phyloP scores from a whole-genome alignment of 1,140 invertebrate genomes.

The Chionoecetes opilio region DNA sequence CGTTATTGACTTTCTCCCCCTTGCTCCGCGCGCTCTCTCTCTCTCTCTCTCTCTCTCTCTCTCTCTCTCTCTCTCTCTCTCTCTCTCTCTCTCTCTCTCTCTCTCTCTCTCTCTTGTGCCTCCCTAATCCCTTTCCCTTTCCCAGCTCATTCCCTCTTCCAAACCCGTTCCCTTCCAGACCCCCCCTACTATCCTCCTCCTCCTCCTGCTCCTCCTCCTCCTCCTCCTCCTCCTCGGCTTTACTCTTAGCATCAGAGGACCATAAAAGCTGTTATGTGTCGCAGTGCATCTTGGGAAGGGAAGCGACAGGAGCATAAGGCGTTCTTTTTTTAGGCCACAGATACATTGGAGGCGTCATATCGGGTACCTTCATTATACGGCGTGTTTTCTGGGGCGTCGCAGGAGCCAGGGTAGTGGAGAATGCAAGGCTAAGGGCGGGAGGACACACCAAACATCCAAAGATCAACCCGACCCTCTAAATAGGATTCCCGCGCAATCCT shows the following conservation, averaged over 20 bases:
- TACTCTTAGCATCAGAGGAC: slow-evolving; percentile 40
- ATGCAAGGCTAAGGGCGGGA: too few species aligned
- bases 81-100: background rate
- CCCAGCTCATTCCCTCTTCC: slow-evolving; percentile 15
- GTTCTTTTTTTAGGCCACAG: background rate
- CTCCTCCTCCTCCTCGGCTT: background rate
- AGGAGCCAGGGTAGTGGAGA: too few species aligned
- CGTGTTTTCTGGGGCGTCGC: background rate
- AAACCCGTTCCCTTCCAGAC: background rate
- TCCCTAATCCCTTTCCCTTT: background rate
- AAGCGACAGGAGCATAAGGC: background rate
- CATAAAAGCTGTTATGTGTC: slow-evolving; percentile 29
- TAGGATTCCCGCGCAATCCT: slow-evolving; percentile 68
- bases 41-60: background rate
- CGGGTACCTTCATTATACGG: background rate
- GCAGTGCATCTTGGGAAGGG: background rate
- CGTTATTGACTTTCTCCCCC: background rate
- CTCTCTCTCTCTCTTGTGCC: background rate
- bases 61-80: background rate
- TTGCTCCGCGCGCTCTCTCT: background rate
- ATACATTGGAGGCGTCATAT: background rate
- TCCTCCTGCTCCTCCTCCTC: background rate
- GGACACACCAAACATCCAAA: slow-evolving; percentile 46
- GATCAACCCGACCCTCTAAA: slow-evolving; percentile 59
- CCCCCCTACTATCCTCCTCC: background rate